Conservation (phyloP, 2,888 invertebrate species). For the Drosophila atripex region DNA sequence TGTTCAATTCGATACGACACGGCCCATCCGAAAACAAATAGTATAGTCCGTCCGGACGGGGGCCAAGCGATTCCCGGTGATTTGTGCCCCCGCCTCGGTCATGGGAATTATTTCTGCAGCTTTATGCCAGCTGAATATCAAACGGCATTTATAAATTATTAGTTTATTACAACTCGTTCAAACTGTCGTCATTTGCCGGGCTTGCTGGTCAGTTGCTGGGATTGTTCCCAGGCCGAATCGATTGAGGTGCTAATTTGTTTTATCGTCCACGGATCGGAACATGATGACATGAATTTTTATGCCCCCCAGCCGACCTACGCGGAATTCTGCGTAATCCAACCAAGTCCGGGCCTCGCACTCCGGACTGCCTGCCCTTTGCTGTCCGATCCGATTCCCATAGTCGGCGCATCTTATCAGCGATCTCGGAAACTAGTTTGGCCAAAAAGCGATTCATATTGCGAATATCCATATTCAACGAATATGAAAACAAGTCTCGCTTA, state of each 20-base stretch:
- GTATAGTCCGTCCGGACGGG: slow-evolving; percentile 42
- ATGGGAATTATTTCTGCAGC: slow-evolving; percentile 78
- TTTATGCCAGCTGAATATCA: slow-evolving; percentile 72
- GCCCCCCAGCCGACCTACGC: slow-evolving; percentile 23
- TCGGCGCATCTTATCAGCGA: slow-evolving; percentile 30
- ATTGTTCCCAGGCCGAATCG: slow-evolving; percentile 24
- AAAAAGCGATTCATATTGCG: slow-evolving; percentile 27
- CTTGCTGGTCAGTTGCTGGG: slow-evolving; percentile 13
- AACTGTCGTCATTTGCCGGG: slow-evolving; percentile 29
- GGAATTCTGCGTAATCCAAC: slow-evolving; percentile 26
- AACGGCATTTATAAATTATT: slow-evolving; percentile 74
- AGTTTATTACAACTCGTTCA: slow-evolving; percentile 77
- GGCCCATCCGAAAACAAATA: background rate
- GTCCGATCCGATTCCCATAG: slow-evolving; percentile 20
- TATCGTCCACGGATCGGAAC: slow-evolving; percentile 48
- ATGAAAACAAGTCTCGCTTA: slow-evolving; percentile 20
- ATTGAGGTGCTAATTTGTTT: slow-evolving; percentile 62
- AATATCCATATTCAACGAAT: slow-evolving; percentile 38
- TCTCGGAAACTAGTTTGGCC: slow-evolving; percentile 26
- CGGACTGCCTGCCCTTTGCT: slow-evolving; percentile 20
- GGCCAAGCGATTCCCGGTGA: slow-evolving; percentile 41
- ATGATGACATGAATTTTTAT: slow-evolving; percentile 52
- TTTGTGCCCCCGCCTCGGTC: slow-evolving; percentile 62
- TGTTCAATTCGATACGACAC: slow-evolving; percentile 47
- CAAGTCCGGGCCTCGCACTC: background rate